Percentiles rank a stretch among this genome's conserved stretches.
These are phyloP conservation scores for Pangasianodon gigas DNA, from an alignment of 2,113 vertebrate species.

Conservation along the genomic window DNA sequence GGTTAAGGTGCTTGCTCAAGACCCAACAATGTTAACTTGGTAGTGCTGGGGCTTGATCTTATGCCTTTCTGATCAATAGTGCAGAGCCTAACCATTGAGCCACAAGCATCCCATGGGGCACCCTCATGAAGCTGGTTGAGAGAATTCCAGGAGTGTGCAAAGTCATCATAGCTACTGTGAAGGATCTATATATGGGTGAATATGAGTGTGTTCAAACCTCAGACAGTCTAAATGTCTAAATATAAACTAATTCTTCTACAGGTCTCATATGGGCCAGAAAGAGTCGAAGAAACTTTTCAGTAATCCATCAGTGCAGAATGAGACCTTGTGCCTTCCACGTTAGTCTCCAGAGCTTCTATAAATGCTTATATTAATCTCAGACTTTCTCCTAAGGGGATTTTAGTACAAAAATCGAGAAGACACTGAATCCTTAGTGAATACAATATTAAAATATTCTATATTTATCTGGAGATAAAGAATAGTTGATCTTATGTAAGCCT, in stretches of 20 bases:
- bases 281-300: neutral
- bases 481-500: neutral
- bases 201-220: neutral
- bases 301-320: too few relatives aligned
- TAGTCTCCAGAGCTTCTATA: neutral
- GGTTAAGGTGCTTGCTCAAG: neutral
- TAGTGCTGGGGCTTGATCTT: neutral
- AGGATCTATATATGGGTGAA: neutral
- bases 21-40: neutral
- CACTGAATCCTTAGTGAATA: neutral
- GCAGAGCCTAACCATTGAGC: neutral
- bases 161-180: neutral
- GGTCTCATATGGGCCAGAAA: neutral
- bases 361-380: neutral
- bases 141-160: neutral
- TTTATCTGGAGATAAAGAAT: neutral
- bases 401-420: neutral
- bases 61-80: neutral
- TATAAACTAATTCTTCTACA: neutral
- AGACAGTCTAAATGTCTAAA: neutral
- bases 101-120: neutral
- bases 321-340: neutral
- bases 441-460: neutral
- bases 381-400: neutral
- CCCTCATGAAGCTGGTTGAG: neutral